Conservation (phyloP, 2,113 vertebrate genomes). For the Marmota monax region DNA sequence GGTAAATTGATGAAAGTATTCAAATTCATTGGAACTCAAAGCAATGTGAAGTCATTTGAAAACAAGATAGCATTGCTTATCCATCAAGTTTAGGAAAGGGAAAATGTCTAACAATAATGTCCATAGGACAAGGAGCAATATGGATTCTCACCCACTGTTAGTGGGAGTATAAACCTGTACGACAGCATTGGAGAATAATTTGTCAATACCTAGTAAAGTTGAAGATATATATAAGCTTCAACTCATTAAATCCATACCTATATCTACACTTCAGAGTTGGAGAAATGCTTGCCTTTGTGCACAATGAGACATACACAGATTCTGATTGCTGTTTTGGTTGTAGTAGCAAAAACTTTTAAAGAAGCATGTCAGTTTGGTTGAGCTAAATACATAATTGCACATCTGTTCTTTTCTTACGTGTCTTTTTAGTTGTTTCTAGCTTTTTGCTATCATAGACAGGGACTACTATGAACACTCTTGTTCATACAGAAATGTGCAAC, state of each 20-base stretch:
- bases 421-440: not conserved
- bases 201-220: not conserved
- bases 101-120: not conserved
- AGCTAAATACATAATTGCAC: not conserved
- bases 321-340: not conserved
- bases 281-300: not conserved
- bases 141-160: not conserved
- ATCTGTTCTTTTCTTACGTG: not conserved
- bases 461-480: not conserved
- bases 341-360: not conserved
- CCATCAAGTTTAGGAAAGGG: not conserved
- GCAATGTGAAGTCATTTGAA: not conserved
- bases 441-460: not conserved
- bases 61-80: not conserved
- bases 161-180: not conserved
- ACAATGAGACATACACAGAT: not conserved
- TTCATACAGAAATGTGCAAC: not conserved
- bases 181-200: not conserved
- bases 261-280: not conserved
- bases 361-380: not conserved
- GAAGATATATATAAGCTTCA: not conserved
- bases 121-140: not conserved
- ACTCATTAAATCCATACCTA: not conserved
- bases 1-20: not conserved
- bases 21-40: not conserved